Percentiles rank a stretch among this genome's conserved stretches.
These are phyloP conservation scores for Euspilapteryx auroguttella DNA, from an alignment of 2,888 invertebrate species.

Conservation along the genomic window DNA sequence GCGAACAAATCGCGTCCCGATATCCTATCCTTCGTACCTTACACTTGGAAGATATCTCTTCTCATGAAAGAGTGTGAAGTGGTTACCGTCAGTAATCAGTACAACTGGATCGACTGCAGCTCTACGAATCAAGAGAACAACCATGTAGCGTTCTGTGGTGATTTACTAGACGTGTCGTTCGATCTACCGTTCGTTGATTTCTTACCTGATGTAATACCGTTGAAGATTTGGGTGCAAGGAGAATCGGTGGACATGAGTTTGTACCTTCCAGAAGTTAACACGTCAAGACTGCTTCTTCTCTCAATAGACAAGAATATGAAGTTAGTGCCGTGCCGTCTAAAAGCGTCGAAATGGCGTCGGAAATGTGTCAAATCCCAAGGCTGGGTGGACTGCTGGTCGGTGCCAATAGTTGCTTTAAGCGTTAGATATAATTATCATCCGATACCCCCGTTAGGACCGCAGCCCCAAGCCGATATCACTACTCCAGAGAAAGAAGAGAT, in stretches of 20 bases:
- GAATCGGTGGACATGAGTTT: constrained; percentile 90
- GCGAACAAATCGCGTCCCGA: constrained; percentile 91
- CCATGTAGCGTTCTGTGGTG: constrained; percentile 92
- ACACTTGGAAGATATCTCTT: constrained; percentile 92
- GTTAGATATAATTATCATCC: constrained; percentile 93
- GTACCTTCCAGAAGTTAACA: constrained; percentile 90
- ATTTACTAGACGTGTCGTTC: constrained; percentile 90
- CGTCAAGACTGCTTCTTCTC: constrained; percentile 78
- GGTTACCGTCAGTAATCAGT: constrained; percentile 90
- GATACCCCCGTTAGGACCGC: constrained; percentile 83
- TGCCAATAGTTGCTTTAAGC: constrained; percentile 90
- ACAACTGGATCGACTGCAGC: constrained; percentile 98
- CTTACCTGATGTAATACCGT: constrained; percentile 83
- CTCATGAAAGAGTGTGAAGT: constrained; percentile 94
- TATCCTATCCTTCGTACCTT: constrained; percentile 92
- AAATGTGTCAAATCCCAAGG: constrained; percentile 72
- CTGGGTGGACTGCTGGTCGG: constrained; percentile 97
- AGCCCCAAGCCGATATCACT: constrained; percentile 88
- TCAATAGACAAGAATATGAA: constrained; percentile 89
- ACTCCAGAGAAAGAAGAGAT: constrained; percentile 95
- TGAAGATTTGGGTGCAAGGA: constrained; percentile 94
- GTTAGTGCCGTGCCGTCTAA: constrained; percentile 67
- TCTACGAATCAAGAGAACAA: constrained; percentile 94
- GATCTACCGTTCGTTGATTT: constrained; percentile 94
- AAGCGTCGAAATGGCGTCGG: constrained; percentile 77